Base-by-base conservation (phyloP, 1,140 invertebrate species). In the Drosophila sp. region DNA sequence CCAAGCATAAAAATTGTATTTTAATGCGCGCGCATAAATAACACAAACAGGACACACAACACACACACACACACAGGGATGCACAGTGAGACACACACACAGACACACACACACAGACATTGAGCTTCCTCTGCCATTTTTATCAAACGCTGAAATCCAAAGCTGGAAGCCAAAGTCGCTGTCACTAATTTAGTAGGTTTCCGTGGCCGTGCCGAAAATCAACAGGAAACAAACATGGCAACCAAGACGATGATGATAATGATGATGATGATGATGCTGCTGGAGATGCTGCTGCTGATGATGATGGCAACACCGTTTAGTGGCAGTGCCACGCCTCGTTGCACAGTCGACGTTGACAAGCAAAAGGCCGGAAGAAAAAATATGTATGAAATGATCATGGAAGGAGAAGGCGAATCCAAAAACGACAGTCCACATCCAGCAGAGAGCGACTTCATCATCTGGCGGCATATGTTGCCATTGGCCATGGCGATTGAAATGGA, bases 1-100 rank as follows among this genome's bases (percentile, higher is more conserved):
- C 63, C 74, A 78, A 79, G 82, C 84, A 89, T 89, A 89, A 89
- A 89, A 89, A 89, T 89, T 89, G 83, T 89, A 89, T 89, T 89
- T 89, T 89, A 89, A 89, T 89, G 83, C 79, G 51, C 73, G 66
- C 76, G 76, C 83, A 89, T 89, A 89, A 89, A 89, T 89, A 89
- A 89, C 83, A 61, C 84, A 87, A 89, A 89, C 81, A 87, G 81
- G 83, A 86, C 82, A 72, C 57, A 72, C 34, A 50, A 61, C 53
- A 66, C 69, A 50, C 58, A 61, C 58, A 51, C 70, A 57, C 61
- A 48, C 50, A 70, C n/a, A n/a, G n/a, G n/a, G n/a, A n/a, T n/a
- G n/a, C n/a, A n/a, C n/a, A n/a, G n/a, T n/a, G n/a, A n/a, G n/a
- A n/a, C n/a, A n/a, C 50, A 41, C 41, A 69, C 27, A 36, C 25